phyloP scores from a whole-genome alignment of 2,888 invertebrate genomes.

The Leucoptera coffeella region DNA sequence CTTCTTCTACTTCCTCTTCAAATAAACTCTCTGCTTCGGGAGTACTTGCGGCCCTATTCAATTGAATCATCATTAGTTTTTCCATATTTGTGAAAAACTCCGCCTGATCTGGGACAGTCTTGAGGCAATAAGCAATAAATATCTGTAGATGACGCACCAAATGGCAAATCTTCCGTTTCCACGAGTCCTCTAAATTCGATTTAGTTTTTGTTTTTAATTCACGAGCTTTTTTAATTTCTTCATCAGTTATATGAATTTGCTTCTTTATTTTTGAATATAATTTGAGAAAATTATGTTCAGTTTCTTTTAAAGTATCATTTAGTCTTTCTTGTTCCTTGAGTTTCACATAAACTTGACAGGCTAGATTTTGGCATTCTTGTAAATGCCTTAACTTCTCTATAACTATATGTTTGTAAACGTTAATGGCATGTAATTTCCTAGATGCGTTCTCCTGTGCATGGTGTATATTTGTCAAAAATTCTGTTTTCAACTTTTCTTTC shows the following conservation, averaged over 20 bases:
- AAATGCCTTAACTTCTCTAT: conserved; percentile 23
- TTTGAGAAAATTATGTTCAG: conserved; percentile 19
- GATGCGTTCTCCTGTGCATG: no score
- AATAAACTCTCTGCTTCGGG: conserved; percentile 24
- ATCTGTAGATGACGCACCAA: conserved; percentile 33
- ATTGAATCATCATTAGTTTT: conserved; percentile 30
- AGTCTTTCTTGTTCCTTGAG: conserved; percentile 30
- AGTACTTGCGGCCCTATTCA: conserved; percentile 20
- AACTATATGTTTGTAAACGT: conserved; percentile 27
- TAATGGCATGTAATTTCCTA: conserved; percentile 32
- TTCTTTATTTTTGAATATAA: conserved; percentile 16
- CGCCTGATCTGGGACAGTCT: conserved; percentile 26
- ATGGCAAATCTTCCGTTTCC: conserved; percentile 30
- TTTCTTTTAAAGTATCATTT: conserved; percentile 15
- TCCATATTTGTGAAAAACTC: conserved; percentile 40
- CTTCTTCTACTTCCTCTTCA: conserved; percentile 12
- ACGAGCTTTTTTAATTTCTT: conserved; percentile 16
- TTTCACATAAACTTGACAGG: conserved; percentile 37
- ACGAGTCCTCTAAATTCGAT: no score
- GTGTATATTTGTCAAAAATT: conserved; percentile 18
- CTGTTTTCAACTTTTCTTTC: conserved; percentile 15
- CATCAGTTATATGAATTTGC: conserved; percentile 16
- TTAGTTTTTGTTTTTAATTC: conserved; percentile 18
- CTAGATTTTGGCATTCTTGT: conserved; percentile 30
- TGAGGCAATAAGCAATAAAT: conserved; percentile 29